A percentile compares a stretch with the other conserved stretches of the same genome.
Evolutionary conservation across 1,140 invertebrate species (phyloP).

Genomic region (Hypsibius dujardini): DNA sequence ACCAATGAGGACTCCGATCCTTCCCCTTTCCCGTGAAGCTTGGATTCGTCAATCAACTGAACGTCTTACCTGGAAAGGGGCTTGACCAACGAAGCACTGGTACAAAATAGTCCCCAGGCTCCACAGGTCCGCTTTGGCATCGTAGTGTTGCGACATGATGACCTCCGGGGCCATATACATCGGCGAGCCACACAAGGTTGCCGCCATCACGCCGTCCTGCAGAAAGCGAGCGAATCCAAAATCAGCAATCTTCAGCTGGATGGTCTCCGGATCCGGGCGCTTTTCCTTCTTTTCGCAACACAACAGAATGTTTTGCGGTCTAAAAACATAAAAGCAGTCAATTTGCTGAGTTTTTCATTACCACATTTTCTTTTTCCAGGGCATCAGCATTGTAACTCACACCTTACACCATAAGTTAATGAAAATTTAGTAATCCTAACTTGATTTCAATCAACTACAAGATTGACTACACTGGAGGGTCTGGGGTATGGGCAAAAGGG

Average conservation of each 20-base stretch:
- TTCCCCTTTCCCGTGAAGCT: conserved; percentile 4
- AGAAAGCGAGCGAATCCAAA: conserved; percentile 98
- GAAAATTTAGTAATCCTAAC: no score
- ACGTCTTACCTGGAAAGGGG: conserved; percentile 56
- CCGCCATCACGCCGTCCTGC: conserved; percentile 96
- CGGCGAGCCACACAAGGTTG: conserved; percentile 92
- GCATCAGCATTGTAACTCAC: no score
- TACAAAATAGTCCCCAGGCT: conserved; percentile 96
- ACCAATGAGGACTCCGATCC: no score
- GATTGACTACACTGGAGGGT: no score
- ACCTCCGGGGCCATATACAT: conserved; percentile 99
- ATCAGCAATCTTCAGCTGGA: conserved; percentile 46
- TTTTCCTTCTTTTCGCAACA: conserved; percentile 41
- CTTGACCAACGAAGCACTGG: conserved; percentile 93
- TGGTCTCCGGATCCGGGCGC: background rate
- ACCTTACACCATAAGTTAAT: no score
- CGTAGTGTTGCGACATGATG: conserved; percentile 96
- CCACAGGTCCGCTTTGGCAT: conserved; percentile 97
- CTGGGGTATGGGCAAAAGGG: no score
- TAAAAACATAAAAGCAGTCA: no score
- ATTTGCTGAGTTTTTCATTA: no score
- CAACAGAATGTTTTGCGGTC: conserved; percentile 84
- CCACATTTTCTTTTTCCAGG: no score
- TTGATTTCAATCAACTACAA: no score
- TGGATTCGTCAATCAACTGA: background rate